phyloP scores from a whole-genome alignment of 2,888 invertebrate genomes.

The Allacma fusca region DNA sequence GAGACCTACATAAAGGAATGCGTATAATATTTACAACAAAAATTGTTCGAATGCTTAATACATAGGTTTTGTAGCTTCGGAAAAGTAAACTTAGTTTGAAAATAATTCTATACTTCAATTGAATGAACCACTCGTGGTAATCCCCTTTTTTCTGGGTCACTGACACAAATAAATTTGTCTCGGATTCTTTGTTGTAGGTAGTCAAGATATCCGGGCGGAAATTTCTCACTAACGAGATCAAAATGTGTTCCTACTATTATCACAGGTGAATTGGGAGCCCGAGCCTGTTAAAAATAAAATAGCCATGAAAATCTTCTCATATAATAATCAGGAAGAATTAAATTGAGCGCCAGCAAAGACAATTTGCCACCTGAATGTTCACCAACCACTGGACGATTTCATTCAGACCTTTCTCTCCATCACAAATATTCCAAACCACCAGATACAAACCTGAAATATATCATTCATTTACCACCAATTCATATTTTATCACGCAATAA shows the following conservation, averaged over 20 bases:
- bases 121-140: slow-evolving; percentile 91
- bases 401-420: slow-evolving; percentile 88
- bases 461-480: background rate
- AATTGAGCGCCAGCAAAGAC: too few species aligned
- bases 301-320: too few species aligned
- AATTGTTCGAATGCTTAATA: too few species aligned
- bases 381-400: slow-evolving; percentile 94
- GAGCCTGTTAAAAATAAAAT: slow-evolving; percentile 71
- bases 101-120: slow-evolving; percentile 75
- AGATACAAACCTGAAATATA: slow-evolving; percentile 73
- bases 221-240: slow-evolving; percentile 78
- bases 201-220: slow-evolving; percentile 70
- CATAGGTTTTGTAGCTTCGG: too few species aligned
- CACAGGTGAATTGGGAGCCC: slow-evolving; percentile 96
- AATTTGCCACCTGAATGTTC: slow-evolving; percentile 91
- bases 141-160: slow-evolving; percentile 95
- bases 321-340: too few species aligned
- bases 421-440: slow-evolving; percentile 93
- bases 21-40: too few species aligned
- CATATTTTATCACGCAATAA: background rate
- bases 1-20: slow-evolving; percentile 59
- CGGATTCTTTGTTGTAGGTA: slow-evolving; percentile 88
- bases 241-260: slow-evolving; percentile 96
- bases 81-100: too few species aligned
- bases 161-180: slow-evolving; percentile 85